These are phyloP conservation scores for Galerucella nymphaeae DNA, from an alignment of 2,888 invertebrate species.

Conservation along the genomic window DNA sequence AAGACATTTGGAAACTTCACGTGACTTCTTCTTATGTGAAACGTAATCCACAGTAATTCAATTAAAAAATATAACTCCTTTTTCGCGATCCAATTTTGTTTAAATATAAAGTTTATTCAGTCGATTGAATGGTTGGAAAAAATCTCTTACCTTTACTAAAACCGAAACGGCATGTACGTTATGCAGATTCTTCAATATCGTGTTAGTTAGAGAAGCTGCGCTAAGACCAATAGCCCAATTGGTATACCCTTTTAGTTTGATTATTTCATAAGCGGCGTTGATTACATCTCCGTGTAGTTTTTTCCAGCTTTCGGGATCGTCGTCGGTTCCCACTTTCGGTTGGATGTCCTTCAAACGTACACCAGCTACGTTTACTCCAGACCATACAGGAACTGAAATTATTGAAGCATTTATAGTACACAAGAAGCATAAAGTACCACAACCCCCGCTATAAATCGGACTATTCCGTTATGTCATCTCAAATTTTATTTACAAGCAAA, in stretches of 20 bases:
- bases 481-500: too few species aligned
- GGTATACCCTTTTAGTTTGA: slow-evolving; percentile 89
- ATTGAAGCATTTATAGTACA: slow-evolving; percentile 10
- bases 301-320: slow-evolving; percentile 83
- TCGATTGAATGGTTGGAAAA: background rate
- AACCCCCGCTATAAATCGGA: too few species aligned
- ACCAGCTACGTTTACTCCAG: slow-evolving; percentile 92
- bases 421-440: too few species aligned
- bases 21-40: too few species aligned
- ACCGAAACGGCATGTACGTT: slow-evolving; percentile 85
- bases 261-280: slow-evolving; percentile 87
- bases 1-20: too few species aligned
- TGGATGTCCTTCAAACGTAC: slow-evolving; percentile 84
- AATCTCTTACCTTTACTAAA: slow-evolving; percentile 73
- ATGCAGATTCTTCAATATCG: slow-evolving; percentile 78
- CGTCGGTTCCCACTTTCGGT: slow-evolving; percentile 76
- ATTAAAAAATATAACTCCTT: too few species aligned
- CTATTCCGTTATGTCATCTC: too few species aligned
- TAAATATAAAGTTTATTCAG: slow-evolving; percentile 2
- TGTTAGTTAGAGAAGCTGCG: slow-evolving; percentile 76
- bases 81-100: too few species aligned
- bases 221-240: slow-evolving; percentile 92
- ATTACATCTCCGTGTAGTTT: slow-evolving; percentile 86
- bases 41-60: too few species aligned
- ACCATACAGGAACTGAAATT: slow-evolving; percentile 87